Base-by-base conservation (phyloP, 2,797 vertebrate genomes). In the Spea hammondii region DNA sequence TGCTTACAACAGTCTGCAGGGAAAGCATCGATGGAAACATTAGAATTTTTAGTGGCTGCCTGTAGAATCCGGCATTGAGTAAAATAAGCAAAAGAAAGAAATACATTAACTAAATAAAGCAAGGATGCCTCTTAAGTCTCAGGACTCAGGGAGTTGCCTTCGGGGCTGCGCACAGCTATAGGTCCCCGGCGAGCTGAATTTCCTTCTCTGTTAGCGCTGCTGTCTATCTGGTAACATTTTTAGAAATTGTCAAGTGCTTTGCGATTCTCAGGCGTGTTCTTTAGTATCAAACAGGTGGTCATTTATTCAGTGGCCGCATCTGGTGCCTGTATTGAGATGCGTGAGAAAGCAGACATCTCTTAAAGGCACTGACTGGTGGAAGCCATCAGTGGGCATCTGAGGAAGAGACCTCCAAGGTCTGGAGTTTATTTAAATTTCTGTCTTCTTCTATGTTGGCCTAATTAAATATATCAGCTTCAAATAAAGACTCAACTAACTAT, bases 1-100 rank as follows among this genome's bases (percentile, higher is more conserved):
- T 62, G 49, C 79, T 82, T 82, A 77, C 79, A 12, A 55, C 54
- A 57, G 70, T 65, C 74, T 68, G 64, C 55, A 45, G 74, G 69
- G 79, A 81, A 6, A n/a, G 62, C 48, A 45, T 54, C 48, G 64
- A 54, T 45, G 70, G 72, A 73, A 82, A 82, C 14, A 17, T 48
- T 45, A 77, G 75, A n/a, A 64, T 14, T 45, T 14, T 48, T 54
- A 8, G 49, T 66, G 73, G 72, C 69, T 74, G 32, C 51, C 62
- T 10, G 48, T 79, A 65, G 59, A 62, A 60, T 44, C 47, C 45
- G 66, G 70, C 12, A 48, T 59, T 65, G 47, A 8, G 45, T 2
- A 62, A 64, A 48, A 54, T 62, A 64, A 5, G 13, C 50, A 13
- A 66, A 14, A n/a, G 32, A 46, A 14, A 9, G 46, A 50, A 65